These are phyloP conservation scores for Perognathus longimembris DNA, from an alignment of 2,113 vertebrate species.

Conservation along the genomic window DNA sequence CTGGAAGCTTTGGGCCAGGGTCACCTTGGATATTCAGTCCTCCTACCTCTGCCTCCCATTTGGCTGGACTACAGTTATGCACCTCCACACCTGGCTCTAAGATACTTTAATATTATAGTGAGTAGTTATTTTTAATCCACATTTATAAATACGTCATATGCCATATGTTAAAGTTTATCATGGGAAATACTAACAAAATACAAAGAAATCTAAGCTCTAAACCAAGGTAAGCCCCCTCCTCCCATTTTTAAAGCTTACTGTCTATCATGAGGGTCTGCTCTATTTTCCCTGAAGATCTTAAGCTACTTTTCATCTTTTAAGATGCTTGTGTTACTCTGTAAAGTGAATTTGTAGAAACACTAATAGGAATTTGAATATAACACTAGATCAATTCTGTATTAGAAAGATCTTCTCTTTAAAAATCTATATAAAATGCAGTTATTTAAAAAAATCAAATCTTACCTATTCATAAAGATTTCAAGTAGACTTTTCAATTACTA, in stretches of 20 bases:
- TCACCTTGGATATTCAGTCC: no score
- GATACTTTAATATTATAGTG: background rate
- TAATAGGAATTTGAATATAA: constrained; percentile 33
- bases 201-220: background rate
- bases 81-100: background rate
- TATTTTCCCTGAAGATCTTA: background rate
- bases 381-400: constrained; percentile 46
- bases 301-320: constrained; percentile 16
- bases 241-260: background rate
- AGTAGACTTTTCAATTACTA: constrained; percentile 39
- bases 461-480: constrained; percentile 42
- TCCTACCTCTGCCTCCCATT: no score
- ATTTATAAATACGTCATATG: background rate
- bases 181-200: constrained; percentile 32
- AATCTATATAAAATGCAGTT: background rate
- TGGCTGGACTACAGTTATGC: no score
- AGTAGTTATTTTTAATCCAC: background rate
- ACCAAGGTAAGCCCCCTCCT: background rate
- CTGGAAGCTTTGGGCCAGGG: background rate
- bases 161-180: constrained; percentile 26
- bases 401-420: constrained; percentile 31
- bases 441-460: constrained; percentile 2
- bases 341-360: constrained; percentile 46
- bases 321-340: background rate
- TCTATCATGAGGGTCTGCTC: background rate